These are phyloP conservation scores for Macrosiphum euphorbiae DNA, from an alignment of 2,888 invertebrate species.

Conservation along the genomic window DNA sequence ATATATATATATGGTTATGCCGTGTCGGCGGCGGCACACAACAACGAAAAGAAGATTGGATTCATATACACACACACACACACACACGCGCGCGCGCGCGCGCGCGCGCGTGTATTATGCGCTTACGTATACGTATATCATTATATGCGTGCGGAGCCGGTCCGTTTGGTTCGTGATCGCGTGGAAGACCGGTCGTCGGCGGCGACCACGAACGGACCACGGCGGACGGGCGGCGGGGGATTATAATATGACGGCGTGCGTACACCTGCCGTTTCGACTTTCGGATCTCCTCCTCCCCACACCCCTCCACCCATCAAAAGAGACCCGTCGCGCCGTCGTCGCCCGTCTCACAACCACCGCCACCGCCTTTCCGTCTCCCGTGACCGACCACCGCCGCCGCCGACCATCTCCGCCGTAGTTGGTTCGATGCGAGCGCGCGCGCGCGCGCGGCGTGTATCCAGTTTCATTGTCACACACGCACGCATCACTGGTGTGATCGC, in stretches of 20 bases:
- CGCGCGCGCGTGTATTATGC: neutral
- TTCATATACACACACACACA: neutral
- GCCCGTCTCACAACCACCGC: neutral
- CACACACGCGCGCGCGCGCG: neutral
- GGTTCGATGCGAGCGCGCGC: slow-evolving; percentile 3
- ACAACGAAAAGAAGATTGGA: slow-evolving; percentile 54
- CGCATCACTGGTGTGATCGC: slow-evolving; percentile 24
- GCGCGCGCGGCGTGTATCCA: slow-evolving; percentile 3
- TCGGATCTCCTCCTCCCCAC: slow-evolving; percentile 49
- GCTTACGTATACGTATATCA: slow-evolving; percentile 21
- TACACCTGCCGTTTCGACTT: slow-evolving; percentile 63
- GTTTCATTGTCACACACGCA: slow-evolving; percentile 42
- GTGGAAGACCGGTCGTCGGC: slow-evolving; percentile 60
- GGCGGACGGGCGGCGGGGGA: neutral
- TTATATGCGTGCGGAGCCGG: slow-evolving; percentile 51
- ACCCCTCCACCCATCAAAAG: neutral
- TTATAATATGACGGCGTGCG: slow-evolving; percentile 59
- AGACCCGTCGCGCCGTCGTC: neutral
- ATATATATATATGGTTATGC: neutral
- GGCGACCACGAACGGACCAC: neutral
- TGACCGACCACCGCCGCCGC: neutral
- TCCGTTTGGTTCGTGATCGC: slow-evolving; percentile 62
- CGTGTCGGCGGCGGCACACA: slow-evolving; percentile 33
- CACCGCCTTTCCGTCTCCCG: neutral
- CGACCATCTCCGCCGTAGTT: neutral